A percentile compares a stretch with the other conserved stretches of the same genome.
These are phyloP conservation scores for Lepidochitona cinerea DNA, from an alignment of 2,888 invertebrate genomes.

Conservation along the genomic window DNA sequence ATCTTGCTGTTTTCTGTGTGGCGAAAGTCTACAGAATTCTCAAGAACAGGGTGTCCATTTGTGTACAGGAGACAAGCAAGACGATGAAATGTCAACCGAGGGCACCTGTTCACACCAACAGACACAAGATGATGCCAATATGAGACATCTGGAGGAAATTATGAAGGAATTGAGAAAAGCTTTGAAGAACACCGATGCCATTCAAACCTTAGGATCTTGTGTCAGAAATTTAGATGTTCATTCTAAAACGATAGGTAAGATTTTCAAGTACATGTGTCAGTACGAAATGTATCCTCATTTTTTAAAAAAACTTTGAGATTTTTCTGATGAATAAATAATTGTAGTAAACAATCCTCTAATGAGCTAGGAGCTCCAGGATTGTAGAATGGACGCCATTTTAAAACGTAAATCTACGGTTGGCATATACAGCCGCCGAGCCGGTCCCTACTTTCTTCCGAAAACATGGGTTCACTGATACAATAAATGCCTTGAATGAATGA, in stretches of 20 bases:
- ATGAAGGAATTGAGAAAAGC: background rate
- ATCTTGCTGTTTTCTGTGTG: conserved; percentile 50
- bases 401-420: no score
- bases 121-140: background rate
- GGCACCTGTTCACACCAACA: background rate
- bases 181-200: background rate
- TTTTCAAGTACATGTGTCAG: background rate
- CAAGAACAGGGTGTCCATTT: conserved; percentile 55
- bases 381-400: no score
- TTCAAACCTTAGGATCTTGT: background rate
- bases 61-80: conserved; percentile 36
- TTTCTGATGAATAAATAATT: no score
- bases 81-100: background rate
- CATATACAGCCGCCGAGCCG: no score
- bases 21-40: conserved; percentile 56
- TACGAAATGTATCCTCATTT: no score
- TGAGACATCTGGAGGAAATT: background rate
- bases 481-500: no score
- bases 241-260: background rate
- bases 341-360: no score
- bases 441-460: no score
- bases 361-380: no score
- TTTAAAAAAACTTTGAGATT: background rate
- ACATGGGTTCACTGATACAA: no score
- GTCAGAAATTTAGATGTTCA: background rate